A percentile compares a stretch with the other conserved stretches of the same genome.
Conservation (phyloP, 64 coral and sea anemone species). For the Catalaphyllia jardinei region DNA sequence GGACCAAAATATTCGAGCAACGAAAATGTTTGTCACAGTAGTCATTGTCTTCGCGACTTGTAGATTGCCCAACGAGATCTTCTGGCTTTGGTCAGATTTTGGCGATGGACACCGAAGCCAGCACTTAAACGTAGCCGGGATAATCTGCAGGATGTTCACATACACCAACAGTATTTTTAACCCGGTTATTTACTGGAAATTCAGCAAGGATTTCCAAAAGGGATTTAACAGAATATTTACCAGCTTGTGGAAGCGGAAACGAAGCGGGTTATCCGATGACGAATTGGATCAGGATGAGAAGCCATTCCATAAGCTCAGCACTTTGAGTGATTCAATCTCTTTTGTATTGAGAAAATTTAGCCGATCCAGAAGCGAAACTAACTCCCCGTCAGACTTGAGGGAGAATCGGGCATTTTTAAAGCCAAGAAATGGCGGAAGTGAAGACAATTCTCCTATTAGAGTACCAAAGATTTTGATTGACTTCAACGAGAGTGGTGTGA, state of each 20-base stretch:
- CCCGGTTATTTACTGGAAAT: constrained; percentile 65
- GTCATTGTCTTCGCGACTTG: constrained; percentile 78
- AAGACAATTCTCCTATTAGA: neutral
- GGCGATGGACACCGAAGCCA: constrained; percentile 39
- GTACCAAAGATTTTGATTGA: neutral
- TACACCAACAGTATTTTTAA: constrained; percentile 92
- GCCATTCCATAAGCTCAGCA: neutral
- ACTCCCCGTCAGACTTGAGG: neutral
- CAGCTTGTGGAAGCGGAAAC: constrained; percentile 9
- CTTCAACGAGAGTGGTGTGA: neutral
- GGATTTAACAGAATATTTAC: constrained; percentile 53
- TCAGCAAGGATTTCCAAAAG: constrained; percentile 78
- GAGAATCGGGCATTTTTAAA: neutral
- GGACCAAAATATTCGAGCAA: constrained; percentile 58
- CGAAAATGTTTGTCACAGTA: constrained; percentile 77
- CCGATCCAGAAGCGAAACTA: constrained; percentile 16
- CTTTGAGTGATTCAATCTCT: constrained; percentile 3
- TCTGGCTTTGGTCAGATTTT: constrained; percentile 85
- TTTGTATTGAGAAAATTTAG: constrained; percentile 36
- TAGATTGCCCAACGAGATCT: constrained; percentile 84
- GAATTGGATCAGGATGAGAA: neutral
- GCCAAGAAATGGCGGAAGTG: too few relatives aligned
- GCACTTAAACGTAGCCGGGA: constrained; percentile 19
- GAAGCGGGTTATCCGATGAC: neutral
- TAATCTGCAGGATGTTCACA: constrained; percentile 81